Evolutionary conservation across 2,888 invertebrate species (phyloP).

Genomic region (Deilephila porcellus): DNA sequence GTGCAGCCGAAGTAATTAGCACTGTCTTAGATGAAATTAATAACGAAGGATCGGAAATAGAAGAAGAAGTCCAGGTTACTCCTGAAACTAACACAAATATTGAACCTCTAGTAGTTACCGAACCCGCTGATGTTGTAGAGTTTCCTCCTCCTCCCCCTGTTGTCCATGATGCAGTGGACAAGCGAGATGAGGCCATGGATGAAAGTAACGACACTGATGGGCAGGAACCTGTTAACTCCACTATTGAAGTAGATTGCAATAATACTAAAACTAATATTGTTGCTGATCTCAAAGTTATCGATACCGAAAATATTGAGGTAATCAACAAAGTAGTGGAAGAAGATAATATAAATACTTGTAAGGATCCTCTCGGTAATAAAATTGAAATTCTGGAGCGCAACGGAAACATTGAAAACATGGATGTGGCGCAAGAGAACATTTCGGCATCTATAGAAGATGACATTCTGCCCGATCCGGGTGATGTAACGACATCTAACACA

Average conservation of each 20-base stretch:
- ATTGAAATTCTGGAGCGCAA: slow-evolving; percentile 56
- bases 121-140: slow-evolving; percentile 30
- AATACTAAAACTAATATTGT: slow-evolving; percentile 40
- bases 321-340: slow-evolving; percentile 46
- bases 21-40: not conserved
- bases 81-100: not conserved
- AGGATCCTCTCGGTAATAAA: slow-evolving; percentile 49
- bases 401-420: slow-evolving; percentile 48
- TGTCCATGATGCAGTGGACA: slow-evolving; percentile 12
- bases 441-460: not conserved
- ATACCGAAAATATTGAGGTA: not conserved
- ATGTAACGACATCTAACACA: not conserved
- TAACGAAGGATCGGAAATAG: not conserved
- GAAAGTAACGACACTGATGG: slow-evolving; percentile 14
- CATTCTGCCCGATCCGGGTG: not conserved
- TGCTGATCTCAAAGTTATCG: not conserved
- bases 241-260: not conserved
- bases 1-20: not conserved
- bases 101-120: slow-evolving; percentile 4
- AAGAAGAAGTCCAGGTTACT: not conserved
- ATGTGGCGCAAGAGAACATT: not conserved
- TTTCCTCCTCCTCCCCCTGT: slow-evolving; percentile 32
- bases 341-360: slow-evolving; percentile 54
- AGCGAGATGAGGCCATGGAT: slow-evolving; percentile 3
- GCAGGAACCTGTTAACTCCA: not conserved